Evolutionary conservation across 2,888 invertebrate genomes (phyloP).

Genomic region (Drymonia ruficornis): DNA sequence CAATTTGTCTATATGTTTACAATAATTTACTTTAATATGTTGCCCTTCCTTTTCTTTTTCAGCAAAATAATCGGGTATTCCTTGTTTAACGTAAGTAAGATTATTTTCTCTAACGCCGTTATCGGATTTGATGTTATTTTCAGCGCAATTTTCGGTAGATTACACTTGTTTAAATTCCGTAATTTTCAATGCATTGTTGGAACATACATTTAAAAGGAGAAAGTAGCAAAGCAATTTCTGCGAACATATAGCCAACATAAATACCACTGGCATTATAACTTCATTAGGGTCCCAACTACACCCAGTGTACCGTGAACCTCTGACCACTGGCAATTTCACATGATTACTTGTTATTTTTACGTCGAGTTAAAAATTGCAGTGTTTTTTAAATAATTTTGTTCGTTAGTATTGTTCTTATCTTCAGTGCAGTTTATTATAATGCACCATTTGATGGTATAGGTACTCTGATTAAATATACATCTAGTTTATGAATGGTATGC

Average conservation of each 20-base stretch:
- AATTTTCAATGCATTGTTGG: background rate
- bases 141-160: too few relatives aligned
- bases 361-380: background rate
- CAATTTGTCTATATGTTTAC: slow-evolving; percentile 53
- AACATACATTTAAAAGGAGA: slow-evolving; percentile 19
- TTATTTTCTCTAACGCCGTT: too few relatives aligned
- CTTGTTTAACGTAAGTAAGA: too few relatives aligned
- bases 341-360: slow-evolving; percentile 40
- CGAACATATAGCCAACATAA: slow-evolving; percentile 42
- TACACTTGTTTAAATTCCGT: background rate
- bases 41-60: slow-evolving; percentile 10
- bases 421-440: too few relatives aligned
- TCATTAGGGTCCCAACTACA: slow-evolving; percentile 46
- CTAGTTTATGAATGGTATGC: too few relatives aligned
- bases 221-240: slow-evolving; percentile 34
- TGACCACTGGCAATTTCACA: slow-evolving; percentile 44
- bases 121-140: too few relatives aligned
- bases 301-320: slow-evolving; percentile 42
- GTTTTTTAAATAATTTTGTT: too few relatives aligned
- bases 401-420: too few relatives aligned
- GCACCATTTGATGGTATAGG: too few relatives aligned
- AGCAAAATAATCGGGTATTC: background rate
- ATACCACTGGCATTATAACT: slow-evolving; percentile 42
- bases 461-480: too few relatives aligned
- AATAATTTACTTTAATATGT: slow-evolving; percentile 42